phyloP scores from a whole-genome alignment of 2,888 invertebrate genomes.

The Metallyticus violacea region DNA sequence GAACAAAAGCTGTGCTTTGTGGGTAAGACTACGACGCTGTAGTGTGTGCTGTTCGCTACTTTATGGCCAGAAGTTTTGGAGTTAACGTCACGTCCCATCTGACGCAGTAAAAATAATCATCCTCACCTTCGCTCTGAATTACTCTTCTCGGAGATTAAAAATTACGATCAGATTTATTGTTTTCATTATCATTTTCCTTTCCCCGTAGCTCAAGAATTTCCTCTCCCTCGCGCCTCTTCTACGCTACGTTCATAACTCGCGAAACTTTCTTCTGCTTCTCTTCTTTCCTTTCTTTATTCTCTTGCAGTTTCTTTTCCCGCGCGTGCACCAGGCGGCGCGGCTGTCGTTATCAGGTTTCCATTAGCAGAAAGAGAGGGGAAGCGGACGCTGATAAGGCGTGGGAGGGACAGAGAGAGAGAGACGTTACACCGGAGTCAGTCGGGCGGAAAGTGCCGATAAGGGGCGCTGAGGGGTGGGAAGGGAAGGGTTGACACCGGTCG shows the following conservation, averaged over 20 bases:
- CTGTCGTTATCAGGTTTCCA: constrained; percentile 29
- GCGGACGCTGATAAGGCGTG: constrained; percentile 6
- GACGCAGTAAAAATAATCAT: neutral
- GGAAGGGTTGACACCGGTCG: neutral
- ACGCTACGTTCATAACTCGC: constrained; percentile 1
- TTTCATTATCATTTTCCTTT: neutral
- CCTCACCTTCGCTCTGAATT: neutral
- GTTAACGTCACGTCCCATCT: neutral
- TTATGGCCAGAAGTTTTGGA: neutral
- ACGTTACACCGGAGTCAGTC: constrained; percentile 14
- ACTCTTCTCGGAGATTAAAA: neutral
- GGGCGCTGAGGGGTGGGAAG: neutral
- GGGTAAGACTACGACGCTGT: neutral
- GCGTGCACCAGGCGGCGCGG: neutral
- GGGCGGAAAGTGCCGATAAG: constrained; percentile 30
- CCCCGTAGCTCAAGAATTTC: neutral
- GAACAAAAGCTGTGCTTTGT: neutral
- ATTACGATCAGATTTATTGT: neutral
- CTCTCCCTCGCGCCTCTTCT: neutral
- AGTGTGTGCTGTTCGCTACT: neutral
- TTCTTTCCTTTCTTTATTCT: neutral
- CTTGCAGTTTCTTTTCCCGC: neutral
- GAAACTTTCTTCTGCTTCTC: neutral
- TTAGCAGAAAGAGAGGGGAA: constrained; percentile 19
- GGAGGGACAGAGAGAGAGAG: neutral